phyloP scores from a whole-genome alignment of 1,140 invertebrate genomes.

The Geopemphigus sp. region DNA sequence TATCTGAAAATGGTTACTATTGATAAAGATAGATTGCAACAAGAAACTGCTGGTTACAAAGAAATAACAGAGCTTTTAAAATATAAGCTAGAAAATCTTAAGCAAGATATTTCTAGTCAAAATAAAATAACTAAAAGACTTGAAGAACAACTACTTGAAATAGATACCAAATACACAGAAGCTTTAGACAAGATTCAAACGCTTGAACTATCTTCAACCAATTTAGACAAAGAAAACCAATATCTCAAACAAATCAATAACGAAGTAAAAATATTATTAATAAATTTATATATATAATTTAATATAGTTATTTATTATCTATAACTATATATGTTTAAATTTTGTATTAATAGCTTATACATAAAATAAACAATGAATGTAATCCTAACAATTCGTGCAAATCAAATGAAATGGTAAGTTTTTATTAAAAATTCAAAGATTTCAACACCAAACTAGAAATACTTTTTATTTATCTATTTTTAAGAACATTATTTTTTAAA shows the following conservation, averaged over 20 bases:
- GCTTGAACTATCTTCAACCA: slow-evolving; percentile 31
- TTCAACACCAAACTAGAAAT: too few relatives aligned
- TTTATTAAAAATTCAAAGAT: not conserved
- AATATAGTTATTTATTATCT: too few relatives aligned
- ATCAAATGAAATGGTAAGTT: not conserved
- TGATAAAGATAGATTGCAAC: slow-evolving; percentile 48
- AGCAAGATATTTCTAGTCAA: slow-evolving; percentile 37
- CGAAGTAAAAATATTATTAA: slow-evolving; percentile 26
- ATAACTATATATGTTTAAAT: not conserved
- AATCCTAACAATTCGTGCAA: not conserved
- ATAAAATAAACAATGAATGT: slow-evolving; percentile 12
- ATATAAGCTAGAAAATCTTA: slow-evolving; percentile 45
- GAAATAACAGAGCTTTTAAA: slow-evolving; percentile 47
- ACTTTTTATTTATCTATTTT: too few relatives aligned
- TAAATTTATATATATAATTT: not conserved
- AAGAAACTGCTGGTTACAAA: slow-evolving; percentile 43
- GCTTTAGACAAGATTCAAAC: slow-evolving; percentile 45
- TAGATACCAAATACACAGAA: slow-evolving; percentile 49
- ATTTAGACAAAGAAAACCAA: slow-evolving; percentile 50
- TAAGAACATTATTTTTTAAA: not conserved
- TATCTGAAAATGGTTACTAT: slow-evolving; percentile 43
- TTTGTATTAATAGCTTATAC: slow-evolving; percentile 3
- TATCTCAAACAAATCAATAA: slow-evolving; percentile 46
- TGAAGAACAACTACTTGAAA: slow-evolving; percentile 25
- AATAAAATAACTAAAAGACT: slow-evolving; percentile 33